Conservation (phyloP, 2,888 invertebrate genomes). For the Prionchulus punctatus region DNA sequence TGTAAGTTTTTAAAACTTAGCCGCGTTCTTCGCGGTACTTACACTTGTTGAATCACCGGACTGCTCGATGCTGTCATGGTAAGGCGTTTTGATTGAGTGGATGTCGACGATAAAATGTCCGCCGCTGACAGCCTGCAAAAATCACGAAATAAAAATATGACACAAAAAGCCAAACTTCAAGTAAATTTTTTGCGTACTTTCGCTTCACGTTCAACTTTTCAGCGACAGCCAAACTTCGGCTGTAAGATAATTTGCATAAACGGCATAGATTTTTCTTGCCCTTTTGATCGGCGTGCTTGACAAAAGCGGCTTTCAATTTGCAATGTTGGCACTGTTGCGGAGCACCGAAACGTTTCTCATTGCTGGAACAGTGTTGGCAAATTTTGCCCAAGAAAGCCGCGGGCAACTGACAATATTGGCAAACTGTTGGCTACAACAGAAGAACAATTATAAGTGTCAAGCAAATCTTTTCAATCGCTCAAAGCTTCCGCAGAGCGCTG, state of each 20-base stretch:
- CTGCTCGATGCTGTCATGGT: too few species aligned
- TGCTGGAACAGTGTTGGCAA: neutral
- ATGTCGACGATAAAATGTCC: too few species aligned
- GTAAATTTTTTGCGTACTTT: neutral
- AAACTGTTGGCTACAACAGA: neutral
- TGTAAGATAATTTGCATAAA: neutral
- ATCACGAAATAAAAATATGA: too few species aligned
- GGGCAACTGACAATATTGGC: neutral
- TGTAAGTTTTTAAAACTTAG: too few species aligned
- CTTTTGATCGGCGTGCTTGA: neutral
- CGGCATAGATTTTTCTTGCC: neutral
- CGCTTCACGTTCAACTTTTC: neutral
- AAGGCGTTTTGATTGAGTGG: too few species aligned
- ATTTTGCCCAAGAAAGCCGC: neutral
- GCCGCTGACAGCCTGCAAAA: too few species aligned
- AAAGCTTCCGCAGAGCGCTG: too few species aligned
- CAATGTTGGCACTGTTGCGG: neutral
- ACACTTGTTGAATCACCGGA: too few species aligned
- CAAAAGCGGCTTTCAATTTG: neutral
- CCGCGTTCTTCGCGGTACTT: too few species aligned
- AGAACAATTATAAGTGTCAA: too few species aligned
- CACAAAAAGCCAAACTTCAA: neutral
- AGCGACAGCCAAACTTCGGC: neutral
- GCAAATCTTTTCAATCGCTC: too few species aligned
- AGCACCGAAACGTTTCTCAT: neutral